phyloP scores from a whole-genome alignment of 2,888 invertebrate genomes.

The Pherbina coryleti region DNA sequence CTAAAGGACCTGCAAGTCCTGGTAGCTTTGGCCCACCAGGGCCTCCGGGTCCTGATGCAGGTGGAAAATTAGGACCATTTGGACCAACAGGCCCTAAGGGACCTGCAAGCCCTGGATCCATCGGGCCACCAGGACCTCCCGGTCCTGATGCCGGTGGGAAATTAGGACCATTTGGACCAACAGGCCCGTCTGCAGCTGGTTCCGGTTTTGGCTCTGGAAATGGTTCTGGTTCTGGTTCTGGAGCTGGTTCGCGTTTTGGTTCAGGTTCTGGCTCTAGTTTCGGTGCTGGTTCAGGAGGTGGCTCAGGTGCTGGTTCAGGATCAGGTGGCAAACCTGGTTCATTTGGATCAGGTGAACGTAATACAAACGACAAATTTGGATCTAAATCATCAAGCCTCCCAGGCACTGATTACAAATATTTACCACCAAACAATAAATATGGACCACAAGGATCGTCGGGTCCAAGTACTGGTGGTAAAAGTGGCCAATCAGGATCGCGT shows the following conservation, averaged over 20 bases:
- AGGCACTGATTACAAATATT: no score
- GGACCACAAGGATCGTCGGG: no score
- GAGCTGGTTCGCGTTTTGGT: conserved; percentile 38
- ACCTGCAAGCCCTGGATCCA: not conserved
- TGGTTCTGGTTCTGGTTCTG: conserved; percentile 53
- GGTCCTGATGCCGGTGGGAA: conserved; percentile 62
- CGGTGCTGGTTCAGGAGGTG: no score
- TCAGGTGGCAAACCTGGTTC: no score
- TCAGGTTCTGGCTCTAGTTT: no score
- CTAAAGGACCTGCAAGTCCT: not conserved
- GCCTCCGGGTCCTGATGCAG: conserved; percentile 51
- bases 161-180: conserved; percentile 61
- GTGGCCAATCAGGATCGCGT: no score
- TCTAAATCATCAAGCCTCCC: no score
- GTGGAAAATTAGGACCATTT: conserved; percentile 67
- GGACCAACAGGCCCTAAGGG: conserved; percentile 52
- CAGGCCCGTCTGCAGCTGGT: conserved; percentile 57
- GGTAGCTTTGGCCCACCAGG: conserved; percentile 54
- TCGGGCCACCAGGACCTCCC: conserved; percentile 57
- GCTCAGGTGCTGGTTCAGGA: no score
- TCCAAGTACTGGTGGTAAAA: no score
- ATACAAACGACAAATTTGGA: no score
- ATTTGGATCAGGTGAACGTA: no score
- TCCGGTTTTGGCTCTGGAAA: conserved; percentile 53
- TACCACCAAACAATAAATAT: no score